Evolutionary conservation across 2,797 vertebrate genomes (phyloP).

Genomic region (Oreortyx pictus): DNA sequence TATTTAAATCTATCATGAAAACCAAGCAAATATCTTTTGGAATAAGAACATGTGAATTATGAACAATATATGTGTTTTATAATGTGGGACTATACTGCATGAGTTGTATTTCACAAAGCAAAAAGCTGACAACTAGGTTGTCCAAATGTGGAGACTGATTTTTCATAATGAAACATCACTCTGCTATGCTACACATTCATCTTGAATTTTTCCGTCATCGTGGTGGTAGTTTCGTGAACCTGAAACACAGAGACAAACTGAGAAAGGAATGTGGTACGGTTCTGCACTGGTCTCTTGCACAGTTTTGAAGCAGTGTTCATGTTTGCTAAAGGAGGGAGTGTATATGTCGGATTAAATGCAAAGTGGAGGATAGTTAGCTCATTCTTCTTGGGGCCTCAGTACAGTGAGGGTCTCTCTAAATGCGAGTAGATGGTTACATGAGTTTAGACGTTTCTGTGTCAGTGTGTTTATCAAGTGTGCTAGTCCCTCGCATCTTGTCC

Average conservation of each 20-base stretch:
- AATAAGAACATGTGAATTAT: background rate
- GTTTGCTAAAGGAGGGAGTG: background rate
- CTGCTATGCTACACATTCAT: background rate
- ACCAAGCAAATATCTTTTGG: background rate
- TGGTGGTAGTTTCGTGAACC: background rate
- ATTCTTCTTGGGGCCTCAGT: background rate
- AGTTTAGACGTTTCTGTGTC: background rate
- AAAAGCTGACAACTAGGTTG: background rate
- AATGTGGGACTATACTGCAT: background rate
- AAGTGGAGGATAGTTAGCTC: background rate
- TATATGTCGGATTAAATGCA: background rate
- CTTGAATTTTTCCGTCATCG: background rate
- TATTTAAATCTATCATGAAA: slow-evolving; percentile 9
- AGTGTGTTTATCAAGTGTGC: background rate
- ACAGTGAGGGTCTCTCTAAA: background rate
- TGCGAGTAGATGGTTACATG: background rate
- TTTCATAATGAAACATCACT: background rate
- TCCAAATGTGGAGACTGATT: background rate
- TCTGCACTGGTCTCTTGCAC: background rate
- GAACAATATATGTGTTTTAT: background rate
- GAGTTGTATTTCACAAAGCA: background rate
- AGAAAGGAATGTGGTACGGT: background rate
- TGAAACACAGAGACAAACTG: background rate
- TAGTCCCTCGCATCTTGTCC: background rate
- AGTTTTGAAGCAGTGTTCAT: background rate